These are phyloP conservation scores for Dryadula phaetusa DNA, from an alignment of 2,888 invertebrate genomes.

Conservation along the genomic window DNA sequence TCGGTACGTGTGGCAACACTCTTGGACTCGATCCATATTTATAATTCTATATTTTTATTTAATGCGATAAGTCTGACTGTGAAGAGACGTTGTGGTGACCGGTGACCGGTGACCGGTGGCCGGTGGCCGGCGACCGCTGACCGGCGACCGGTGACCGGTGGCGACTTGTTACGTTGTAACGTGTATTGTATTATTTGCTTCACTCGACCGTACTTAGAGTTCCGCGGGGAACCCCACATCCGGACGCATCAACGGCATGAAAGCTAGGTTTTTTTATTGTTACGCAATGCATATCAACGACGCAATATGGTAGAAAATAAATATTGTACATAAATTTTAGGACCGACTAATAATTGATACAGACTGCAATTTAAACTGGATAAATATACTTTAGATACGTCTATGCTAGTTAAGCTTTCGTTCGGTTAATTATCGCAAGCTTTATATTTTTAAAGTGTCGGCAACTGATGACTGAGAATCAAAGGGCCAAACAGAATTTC, in stretches of 20 bases:
- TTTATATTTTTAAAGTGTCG: constrained; percentile 70
- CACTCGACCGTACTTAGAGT: constrained; percentile 77
- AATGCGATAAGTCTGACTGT: constrained; percentile 83
- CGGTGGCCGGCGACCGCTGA: too few species aligned
- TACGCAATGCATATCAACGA: constrained; percentile 85
- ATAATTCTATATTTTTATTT: constrained; percentile 83
- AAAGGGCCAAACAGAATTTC: constrained; percentile 76
- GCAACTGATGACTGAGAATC: constrained; percentile 80
- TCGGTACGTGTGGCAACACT: constrained; percentile 49
- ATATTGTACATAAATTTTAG: constrained; percentile 82
- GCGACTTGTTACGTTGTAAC: constrained; percentile 76
- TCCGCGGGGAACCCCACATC: constrained; percentile 61
- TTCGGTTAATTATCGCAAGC: constrained; percentile 79
- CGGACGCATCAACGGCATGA: constrained; percentile 74
- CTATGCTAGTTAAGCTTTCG: constrained; percentile 80
- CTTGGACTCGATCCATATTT: constrained; percentile 76
- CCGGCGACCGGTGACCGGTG: too few species aligned
- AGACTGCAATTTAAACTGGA: constrained; percentile 79
- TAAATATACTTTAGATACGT: constrained; percentile 81
- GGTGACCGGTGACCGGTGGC: too few species aligned
- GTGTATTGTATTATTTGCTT: constrained; percentile 80
- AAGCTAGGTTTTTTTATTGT: constrained; percentile 84
- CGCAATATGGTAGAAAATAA: constrained; percentile 85
- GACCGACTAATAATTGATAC: constrained; percentile 78
- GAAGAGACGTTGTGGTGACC: constrained; percentile 73